Conservation (phyloP, 2,888 invertebrate genomes). For the Dasysyrphus tricinctus region DNA sequence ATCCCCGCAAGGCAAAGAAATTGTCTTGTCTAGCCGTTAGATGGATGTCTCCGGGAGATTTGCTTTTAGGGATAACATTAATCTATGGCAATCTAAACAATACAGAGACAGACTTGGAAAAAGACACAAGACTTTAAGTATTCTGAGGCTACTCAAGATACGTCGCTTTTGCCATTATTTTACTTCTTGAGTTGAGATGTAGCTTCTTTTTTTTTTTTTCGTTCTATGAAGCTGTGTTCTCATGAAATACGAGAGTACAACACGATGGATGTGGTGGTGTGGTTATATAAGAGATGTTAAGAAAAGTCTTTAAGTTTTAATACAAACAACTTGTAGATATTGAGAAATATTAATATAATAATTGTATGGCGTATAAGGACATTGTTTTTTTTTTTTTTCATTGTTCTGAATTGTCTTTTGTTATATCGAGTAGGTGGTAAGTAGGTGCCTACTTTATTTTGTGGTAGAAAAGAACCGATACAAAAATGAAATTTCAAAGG, state of each 20-base stretch:
- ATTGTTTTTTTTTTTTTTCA: not conserved
- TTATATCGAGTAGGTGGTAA: not conserved
- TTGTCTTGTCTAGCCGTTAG: slow-evolving; percentile 73
- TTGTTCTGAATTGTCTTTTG: slow-evolving; percentile 3
- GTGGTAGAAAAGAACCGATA: not conserved
- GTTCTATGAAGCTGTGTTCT: not conserved
- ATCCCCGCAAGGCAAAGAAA: slow-evolving; percentile 73
- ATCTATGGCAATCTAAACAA: slow-evolving; percentile 75
- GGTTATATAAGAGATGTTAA: slow-evolving; percentile 22
- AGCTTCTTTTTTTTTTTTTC: not conserved
- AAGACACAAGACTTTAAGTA: slow-evolving; percentile 67
- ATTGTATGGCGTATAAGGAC: slow-evolving; percentile 8
- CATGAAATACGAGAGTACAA: slow-evolving; percentile 44
- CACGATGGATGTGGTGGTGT: not conserved
- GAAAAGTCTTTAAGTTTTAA: slow-evolving; percentile 56
- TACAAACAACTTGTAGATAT: slow-evolving; percentile 56
- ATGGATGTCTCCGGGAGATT: slow-evolving; percentile 73
- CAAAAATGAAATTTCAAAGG: slow-evolving; percentile 4
- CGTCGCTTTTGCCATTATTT: slow-evolving; percentile 37
- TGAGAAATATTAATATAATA: slow-evolving; percentile 47
- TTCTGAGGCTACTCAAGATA: slow-evolving; percentile 71
- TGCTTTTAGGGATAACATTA: slow-evolving; percentile 74
- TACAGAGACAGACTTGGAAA: slow-evolving; percentile 69
- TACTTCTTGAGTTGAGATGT: slow-evolving; percentile 26
- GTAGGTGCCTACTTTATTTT: not conserved